Conservation (phyloP, 2,113 vertebrate species). For the Oreocharis arfaki region DNA sequence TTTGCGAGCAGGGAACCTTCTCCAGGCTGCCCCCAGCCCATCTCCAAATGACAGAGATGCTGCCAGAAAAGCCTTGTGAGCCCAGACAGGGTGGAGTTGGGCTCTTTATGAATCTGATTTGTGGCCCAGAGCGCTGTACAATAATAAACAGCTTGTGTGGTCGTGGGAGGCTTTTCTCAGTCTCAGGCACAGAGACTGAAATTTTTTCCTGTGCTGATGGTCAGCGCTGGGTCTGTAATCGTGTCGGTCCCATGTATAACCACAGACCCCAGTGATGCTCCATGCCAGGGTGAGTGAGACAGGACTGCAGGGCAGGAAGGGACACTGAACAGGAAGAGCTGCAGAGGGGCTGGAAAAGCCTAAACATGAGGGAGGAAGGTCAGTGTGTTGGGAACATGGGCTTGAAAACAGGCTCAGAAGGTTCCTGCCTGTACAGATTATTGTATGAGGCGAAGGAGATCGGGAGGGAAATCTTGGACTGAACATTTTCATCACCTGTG, state of each 20-base stretch:
- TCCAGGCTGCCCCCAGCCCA: neutral
- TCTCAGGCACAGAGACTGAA: neutral
- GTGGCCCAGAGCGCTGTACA: conserved; percentile 15
- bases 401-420: neutral
- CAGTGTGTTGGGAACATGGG: neutral
- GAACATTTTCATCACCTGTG: neutral
- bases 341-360: neutral
- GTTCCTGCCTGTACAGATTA: neutral
- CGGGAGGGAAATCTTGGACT: accelerated
- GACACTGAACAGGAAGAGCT: neutral
- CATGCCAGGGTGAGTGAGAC: neutral
- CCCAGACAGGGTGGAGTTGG: conserved; percentile 46
- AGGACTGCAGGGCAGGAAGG: neutral
- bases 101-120: conserved; percentile 47
- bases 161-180: neutral
- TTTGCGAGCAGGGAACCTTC: neutral
- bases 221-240: neutral
- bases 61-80: conserved; percentile 17
- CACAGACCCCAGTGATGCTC: neutral
- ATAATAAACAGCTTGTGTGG: conserved; percentile 52
- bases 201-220: conserved; percentile 1
- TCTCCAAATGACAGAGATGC: neutral
- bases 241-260: neutral
- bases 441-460: neutral
- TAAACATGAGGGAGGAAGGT: neutral